Base-by-base conservation (phyloP, 2,113 vertebrate genomes). In the Xiphophorus maculatus region DNA sequence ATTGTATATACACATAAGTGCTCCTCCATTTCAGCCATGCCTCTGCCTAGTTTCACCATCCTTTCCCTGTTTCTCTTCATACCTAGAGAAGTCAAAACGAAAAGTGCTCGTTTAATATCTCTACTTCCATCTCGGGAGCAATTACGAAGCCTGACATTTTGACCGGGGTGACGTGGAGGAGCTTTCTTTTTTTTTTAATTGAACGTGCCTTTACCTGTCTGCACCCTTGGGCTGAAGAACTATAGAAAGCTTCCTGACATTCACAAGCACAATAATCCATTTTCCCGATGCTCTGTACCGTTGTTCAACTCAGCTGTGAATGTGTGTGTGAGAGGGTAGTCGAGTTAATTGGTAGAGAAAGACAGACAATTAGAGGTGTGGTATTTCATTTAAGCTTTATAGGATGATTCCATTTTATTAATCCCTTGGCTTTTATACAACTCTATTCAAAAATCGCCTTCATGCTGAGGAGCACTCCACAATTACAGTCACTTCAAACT, bases 391-490 rank as follows among this genome's bases (percentile, higher is more conserved):
- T 62, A n/a, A 30, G 7, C 54, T 10, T 61, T 63, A 72, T 79
- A 76, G 54, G 76, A 58, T 81, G 77, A 80, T 77, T 65, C 66
- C 64, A 69, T 77, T 77, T 73, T 73, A 75, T 87, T 82, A 84
- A 69, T 69, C 35, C 63, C 77, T 67, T 83, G 87, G 87, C 10
- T 76, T 70, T 85, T 81, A 9, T 58, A 76, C 70, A 28, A 4
- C 69, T 88, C 80, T 74, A 79, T 87, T 87, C 79, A 91, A 64
- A 90, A 84, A 80, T 40, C 74, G 73, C 67, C 63, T 68, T 70
- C 77, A 25, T 40, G 35, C 65, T 5, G 68, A 69, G 29, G 51
- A 44, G 44, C 58, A 32, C n/a, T 54, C 67, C 29, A 80, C 61
- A 11, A 5, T n/a, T n/a, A 32, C 73, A 74, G 73, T 44, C 54